These are phyloP conservation scores for Timandra comae DNA, from an alignment of 2,888 invertebrate genomes.

Conservation along the genomic window DNA sequence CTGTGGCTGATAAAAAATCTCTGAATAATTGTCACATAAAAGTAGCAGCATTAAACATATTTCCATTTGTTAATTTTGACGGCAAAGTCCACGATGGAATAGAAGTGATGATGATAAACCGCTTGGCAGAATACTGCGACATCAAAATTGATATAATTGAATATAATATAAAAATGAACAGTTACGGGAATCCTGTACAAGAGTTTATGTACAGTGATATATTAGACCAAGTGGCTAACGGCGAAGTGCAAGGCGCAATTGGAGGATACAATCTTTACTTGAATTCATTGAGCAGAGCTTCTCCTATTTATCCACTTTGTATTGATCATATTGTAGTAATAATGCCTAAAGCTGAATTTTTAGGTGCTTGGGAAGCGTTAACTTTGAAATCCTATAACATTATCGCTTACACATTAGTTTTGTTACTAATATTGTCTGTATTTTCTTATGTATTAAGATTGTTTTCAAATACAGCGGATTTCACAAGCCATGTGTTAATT, in stretches of 20 bases:
- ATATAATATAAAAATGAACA: conserved; percentile 19
- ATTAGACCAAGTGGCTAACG: conserved; percentile 19
- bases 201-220: conserved; percentile 21
- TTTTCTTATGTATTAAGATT: conserved; percentile 18
- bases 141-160: conserved; percentile 23
- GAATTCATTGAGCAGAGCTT: conserved; percentile 7
- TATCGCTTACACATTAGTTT: conserved; percentile 4
- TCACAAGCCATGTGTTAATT: conserved; percentile 22
- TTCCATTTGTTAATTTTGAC: conserved; percentile 29
- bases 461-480: conserved; percentile 23
- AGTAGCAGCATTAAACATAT: conserved; percentile 24
- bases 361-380: conserved; percentile 21
- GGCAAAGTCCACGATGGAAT: conserved; percentile 10
- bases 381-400: conserved; percentile 4
- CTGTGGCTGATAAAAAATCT: neutral
- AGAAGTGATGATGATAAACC: conserved; percentile 26
- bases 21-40: conserved; percentile 16
- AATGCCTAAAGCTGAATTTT: conserved; percentile 14
- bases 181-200: conserved; percentile 24
- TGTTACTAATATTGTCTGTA: conserved; percentile 24
- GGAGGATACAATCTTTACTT: conserved; percentile 22
- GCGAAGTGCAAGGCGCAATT: conserved; percentile 30
- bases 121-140: conserved; percentile 21
- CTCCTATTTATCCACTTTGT: conserved; percentile 22
- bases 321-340: conserved; percentile 16